Conservation (phyloP, 2,113 vertebrate genomes). For the Nibea coibor region DNA sequence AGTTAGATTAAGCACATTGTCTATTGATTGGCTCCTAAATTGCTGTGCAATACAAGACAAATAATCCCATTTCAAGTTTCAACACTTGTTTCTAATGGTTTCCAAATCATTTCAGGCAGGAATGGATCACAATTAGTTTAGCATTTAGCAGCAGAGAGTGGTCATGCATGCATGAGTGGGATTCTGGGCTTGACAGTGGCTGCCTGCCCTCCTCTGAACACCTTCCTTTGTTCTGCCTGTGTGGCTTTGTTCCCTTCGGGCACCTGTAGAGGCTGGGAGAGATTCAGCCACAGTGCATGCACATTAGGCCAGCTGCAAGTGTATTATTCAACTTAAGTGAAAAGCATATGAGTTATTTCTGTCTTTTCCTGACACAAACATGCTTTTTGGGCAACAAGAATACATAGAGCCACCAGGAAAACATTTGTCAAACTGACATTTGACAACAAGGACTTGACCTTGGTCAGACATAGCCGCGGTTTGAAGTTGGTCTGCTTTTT, state of each 20-base stretch:
- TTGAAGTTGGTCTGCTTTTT: not conserved
- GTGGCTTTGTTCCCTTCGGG: not conserved
- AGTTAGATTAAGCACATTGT: conserved; percentile 74
- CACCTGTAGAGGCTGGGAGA: conserved; percentile 32
- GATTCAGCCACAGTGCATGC: conserved; percentile 25
- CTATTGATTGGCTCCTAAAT: conserved; percentile 77
- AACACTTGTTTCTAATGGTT: conserved; percentile 77
- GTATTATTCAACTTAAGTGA: conserved; percentile 18
- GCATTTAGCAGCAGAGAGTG: conserved; percentile 63
- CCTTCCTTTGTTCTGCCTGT: conserved; percentile 47
- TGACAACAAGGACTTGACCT: not conserved
- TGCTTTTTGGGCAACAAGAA: not conserved
- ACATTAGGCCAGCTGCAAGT: conserved; percentile 23
- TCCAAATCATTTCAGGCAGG: conserved; percentile 75
- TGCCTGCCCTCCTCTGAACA: conserved; percentile 35
- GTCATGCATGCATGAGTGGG: conserved; percentile 62
- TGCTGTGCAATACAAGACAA: conserved; percentile 69
- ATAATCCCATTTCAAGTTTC: conserved; percentile 79
- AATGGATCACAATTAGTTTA: conserved; percentile 77
- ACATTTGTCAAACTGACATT: not conserved
- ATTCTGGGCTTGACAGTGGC: conserved; percentile 42
- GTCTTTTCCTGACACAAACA: conserved; percentile 3
- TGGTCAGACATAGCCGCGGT: not conserved
- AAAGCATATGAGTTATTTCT: not conserved
- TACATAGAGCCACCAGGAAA: not conserved